A percentile compares a stretch with the other conserved stretches of the same genome.
Evolutionary conservation across 2,113 vertebrate species (phyloP).

Genomic region (Mus spicilegus): DNA sequence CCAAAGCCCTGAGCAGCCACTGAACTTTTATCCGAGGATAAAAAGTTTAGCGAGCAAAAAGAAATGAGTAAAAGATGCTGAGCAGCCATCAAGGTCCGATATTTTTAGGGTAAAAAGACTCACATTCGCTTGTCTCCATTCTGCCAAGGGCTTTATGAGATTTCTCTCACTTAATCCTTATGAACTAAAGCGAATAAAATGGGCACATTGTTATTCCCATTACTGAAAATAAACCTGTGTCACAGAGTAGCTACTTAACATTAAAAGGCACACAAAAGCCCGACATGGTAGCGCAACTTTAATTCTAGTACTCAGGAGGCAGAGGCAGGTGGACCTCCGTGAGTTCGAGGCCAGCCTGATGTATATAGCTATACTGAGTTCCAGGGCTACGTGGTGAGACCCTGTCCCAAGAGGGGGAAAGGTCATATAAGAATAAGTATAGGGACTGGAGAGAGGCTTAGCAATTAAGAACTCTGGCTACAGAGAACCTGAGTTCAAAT

Average conservation of each 20-base stretch:
- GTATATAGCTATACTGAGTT: neutral
- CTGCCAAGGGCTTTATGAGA: constrained; percentile 17
- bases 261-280: neutral
- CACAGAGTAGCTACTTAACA: neutral
- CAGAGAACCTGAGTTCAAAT: neutral
- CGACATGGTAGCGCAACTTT: neutral
- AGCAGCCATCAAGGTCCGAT: neutral
- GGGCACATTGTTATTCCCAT: neutral
- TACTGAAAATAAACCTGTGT: neutral
- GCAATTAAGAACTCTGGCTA: neutral
- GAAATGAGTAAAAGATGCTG: neutral
- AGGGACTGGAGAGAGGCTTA: neutral
- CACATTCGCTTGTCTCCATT: constrained; percentile 24
- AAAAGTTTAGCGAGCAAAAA: constrained; percentile 49
- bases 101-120: constrained; percentile 50
- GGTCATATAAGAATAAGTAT: neutral
- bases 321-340: neutral
- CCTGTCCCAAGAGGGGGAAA: neutral
- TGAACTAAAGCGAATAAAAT: neutral
- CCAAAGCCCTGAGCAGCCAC: neutral
- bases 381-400: neutral
- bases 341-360: neutral
- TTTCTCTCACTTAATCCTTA: constrained; percentile 37
- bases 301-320: neutral
- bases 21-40: neutral